Conservation (phyloP, 2,797 vertebrate genomes). For the Cottoperca gobio region DNA sequence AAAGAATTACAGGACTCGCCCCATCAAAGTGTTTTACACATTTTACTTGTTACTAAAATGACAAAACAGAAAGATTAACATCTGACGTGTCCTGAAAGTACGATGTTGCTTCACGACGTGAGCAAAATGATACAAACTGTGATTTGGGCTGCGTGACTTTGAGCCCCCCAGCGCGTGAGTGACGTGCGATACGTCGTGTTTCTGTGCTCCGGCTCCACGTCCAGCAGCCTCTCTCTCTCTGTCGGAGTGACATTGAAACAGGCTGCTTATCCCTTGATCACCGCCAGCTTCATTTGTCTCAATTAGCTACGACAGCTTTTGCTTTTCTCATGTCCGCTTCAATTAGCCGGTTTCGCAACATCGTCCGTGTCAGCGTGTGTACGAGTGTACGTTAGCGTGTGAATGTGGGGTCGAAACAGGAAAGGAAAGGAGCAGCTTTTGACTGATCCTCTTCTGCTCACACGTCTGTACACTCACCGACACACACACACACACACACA, state of each 20-base stretch:
- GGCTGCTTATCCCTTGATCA: slow-evolving; percentile 78
- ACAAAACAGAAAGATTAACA: not conserved
- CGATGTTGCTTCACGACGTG: not conserved
- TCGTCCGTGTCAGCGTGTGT: slow-evolving; percentile 41
- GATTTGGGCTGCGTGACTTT: slow-evolving; percentile 29
- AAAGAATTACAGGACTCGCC: not conserved
- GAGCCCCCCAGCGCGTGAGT: slow-evolving; percentile 37
- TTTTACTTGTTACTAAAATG: not conserved
- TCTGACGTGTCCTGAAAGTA: not conserved
- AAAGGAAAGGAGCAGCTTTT: not conserved
- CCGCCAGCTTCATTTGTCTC: slow-evolving; percentile 81
- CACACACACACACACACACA: no score
- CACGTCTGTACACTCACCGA: no score
- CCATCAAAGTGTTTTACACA: not conserved
- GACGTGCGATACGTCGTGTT: slow-evolving; percentile 37
- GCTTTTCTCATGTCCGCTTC: slow-evolving; percentile 78
- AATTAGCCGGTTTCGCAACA: slow-evolving; percentile 65
- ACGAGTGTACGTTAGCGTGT: slow-evolving; percentile 17
- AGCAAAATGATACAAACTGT: not conserved
- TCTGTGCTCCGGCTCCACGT: slow-evolving; percentile 19
- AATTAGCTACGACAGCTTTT: slow-evolving; percentile 82
- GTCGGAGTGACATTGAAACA: slow-evolving; percentile 74
- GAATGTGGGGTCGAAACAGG: not conserved
- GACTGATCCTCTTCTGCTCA: not conserved
- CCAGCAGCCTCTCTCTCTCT: slow-evolving; percentile 35